Conservation (phyloP, 2,888 invertebrate species). For the Agrochola circellaris region DNA sequence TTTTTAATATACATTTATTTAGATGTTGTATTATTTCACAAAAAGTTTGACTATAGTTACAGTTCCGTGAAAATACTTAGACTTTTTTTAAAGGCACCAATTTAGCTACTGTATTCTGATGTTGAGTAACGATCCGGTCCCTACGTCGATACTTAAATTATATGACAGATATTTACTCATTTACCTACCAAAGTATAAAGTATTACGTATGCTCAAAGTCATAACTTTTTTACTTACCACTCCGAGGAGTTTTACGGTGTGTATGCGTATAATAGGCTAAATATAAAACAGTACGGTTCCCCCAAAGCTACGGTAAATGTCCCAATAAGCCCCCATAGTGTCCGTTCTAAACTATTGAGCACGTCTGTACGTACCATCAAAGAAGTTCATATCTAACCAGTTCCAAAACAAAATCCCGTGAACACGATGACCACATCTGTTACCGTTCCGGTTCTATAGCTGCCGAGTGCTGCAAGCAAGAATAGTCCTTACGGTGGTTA, state of each 20-base stretch:
- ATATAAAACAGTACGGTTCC: slow-evolving; percentile 62
- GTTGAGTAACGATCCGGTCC: not conserved
- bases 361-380: slow-evolving; percentile 53
- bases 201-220: slow-evolving; percentile 29
- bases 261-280: slow-evolving; percentile 58
- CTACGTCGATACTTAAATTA: slow-evolving; percentile 6
- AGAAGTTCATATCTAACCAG: no score
- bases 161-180: slow-evolving; percentile 25
- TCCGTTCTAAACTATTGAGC: slow-evolving; percentile 65
- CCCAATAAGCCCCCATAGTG: slow-evolving; percentile 63
- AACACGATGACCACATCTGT: no score
- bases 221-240: slow-evolving; percentile 63
- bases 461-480: no score
- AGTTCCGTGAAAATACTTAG: not conserved
- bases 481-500: no score
- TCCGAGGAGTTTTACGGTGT: slow-evolving; percentile 47
- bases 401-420: no score
- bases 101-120: not conserved
- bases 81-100: not conserved
- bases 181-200: slow-evolving; percentile 7
- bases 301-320: slow-evolving; percentile 57
- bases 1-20: no score
- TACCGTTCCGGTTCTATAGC: no score
- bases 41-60: not conserved
- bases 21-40: not conserved